These are phyloP conservation scores for Drosophila rellima DNA, from an alignment of 2,888 invertebrate species.

Conservation along the genomic window DNA sequence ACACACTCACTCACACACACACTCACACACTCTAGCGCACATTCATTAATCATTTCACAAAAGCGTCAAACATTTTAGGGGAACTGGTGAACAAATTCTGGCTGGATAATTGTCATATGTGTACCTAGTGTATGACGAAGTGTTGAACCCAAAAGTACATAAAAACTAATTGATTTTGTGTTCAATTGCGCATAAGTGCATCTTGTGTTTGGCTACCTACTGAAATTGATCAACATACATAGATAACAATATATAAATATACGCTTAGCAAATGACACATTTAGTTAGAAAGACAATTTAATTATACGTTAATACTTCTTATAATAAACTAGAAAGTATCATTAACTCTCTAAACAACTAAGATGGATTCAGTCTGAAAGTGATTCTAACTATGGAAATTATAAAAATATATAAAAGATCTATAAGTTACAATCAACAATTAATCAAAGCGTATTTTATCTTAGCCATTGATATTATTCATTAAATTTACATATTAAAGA, in stretches of 20 bases:
- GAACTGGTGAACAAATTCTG: slow-evolving; percentile 49
- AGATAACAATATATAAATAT: slow-evolving; percentile 5
- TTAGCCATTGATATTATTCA: not conserved
- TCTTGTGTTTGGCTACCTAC: not conserved
- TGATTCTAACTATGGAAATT: not conserved
- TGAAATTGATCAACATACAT: not conserved
- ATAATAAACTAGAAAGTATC: not conserved
- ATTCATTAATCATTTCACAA: slow-evolving; percentile 70
- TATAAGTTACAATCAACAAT: not conserved
- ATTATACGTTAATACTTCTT: slow-evolving; percentile 5
- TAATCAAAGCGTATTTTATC: not conserved
- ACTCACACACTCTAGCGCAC: slow-evolving; percentile 19
- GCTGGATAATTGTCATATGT: slow-evolving; percentile 67
- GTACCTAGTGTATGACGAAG: slow-evolving; percentile 9
- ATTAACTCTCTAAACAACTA: not conserved
- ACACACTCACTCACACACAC: slow-evolving; percentile 12
- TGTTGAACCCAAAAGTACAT: slow-evolving; percentile 31
- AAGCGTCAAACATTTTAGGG: slow-evolving; percentile 48
- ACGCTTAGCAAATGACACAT: not conserved
- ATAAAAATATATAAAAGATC: not conserved
- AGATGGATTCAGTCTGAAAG: not conserved
- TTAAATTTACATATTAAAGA: too few relatives aligned
- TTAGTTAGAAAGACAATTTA: slow-evolving; percentile 3
- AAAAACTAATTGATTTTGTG: slow-evolving; percentile 62
- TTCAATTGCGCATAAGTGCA: slow-evolving; percentile 66